Conservation (phyloP, 1,140 invertebrate genomes). For the Brachionus koreanus region DNA sequence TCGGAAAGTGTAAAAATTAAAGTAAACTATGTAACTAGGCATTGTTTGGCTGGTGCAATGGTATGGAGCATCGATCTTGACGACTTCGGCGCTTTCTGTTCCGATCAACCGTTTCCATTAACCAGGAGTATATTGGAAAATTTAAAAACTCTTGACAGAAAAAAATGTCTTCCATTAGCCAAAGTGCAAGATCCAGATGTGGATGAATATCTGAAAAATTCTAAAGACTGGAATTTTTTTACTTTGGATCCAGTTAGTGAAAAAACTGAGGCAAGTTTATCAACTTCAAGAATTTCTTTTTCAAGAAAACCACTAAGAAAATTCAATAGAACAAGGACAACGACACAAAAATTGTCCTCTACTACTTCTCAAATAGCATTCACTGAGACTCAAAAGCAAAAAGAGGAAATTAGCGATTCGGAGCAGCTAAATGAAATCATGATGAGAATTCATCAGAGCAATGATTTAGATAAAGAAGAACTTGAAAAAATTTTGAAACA, state of each 20-base stretch:
- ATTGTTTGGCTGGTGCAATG: constrained; percentile 41
- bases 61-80: constrained; percentile 44
- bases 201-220: background rate
- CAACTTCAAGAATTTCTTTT: background rate
- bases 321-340: background rate
- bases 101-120: constrained; percentile 26
- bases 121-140: background rate
- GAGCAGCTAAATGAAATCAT: constrained; percentile 25
- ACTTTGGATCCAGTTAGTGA: background rate
- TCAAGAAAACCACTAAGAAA: background rate
- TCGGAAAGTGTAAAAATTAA: constrained; percentile 37
- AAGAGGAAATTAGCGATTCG: background rate
- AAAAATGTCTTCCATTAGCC: constrained; percentile 28
- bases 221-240: constrained; percentile 11
- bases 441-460: constrained; percentile 5
- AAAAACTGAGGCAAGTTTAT: background rate
- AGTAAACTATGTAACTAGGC: constrained; percentile 14
- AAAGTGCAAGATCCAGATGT: constrained; percentile 18
- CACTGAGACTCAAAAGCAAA: background rate
- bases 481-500: constrained; percentile 18
- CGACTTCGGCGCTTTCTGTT: constrained; percentile 22
- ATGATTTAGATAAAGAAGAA: background rate
- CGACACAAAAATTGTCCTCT: background rate
- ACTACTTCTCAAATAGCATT: background rate
- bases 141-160: constrained; percentile 4